Evolutionary conservation across 1,140 invertebrate species (phyloP).

Genomic region (Drepana arcuata): DNA sequence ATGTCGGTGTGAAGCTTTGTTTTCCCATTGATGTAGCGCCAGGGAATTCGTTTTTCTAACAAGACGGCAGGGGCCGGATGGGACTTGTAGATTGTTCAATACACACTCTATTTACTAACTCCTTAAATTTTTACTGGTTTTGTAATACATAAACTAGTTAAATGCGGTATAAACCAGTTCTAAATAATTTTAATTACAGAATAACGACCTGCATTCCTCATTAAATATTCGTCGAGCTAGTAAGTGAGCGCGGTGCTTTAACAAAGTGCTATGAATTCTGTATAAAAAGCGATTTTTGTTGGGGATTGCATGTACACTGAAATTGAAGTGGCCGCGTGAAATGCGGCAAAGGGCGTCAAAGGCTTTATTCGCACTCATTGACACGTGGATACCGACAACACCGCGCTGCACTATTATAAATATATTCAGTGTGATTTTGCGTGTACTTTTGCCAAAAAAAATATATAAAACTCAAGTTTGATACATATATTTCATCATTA

Average conservation of each 20-base stretch:
- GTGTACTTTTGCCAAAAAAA: too few relatives aligned
- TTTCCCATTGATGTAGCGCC: conserved; percentile 19
- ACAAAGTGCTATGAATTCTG: conserved; percentile 8
- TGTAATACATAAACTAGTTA: too few relatives aligned
- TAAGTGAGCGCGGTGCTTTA: not conserved
- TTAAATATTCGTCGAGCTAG: too few relatives aligned
- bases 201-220: too few relatives aligned
- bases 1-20: conserved; percentile 12
- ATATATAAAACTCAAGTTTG: too few relatives aligned
- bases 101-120: conserved; percentile 13
- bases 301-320: conserved; percentile 47
- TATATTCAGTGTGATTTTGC: too few relatives aligned
- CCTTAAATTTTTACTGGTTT: conserved; percentile 4
- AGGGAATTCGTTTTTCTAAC: conserved; percentile 25
- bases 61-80: conserved; percentile 16
- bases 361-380: conserved; percentile 62
- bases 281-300: conserved; percentile 4
- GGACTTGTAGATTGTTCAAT: conserved; percentile 28
- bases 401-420: too few relatives aligned
- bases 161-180: too few relatives aligned
- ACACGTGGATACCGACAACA: too few relatives aligned
- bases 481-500: too few relatives aligned
- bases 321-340: conserved; percentile 57
- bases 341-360: conserved; percentile 64
- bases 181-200: too few relatives aligned